Percentiles rank a stretch among this genome's conserved stretches.
Conservation (phyloP, 2,113 vertebrate genomes). For the Calidris pygmaea region DNA sequence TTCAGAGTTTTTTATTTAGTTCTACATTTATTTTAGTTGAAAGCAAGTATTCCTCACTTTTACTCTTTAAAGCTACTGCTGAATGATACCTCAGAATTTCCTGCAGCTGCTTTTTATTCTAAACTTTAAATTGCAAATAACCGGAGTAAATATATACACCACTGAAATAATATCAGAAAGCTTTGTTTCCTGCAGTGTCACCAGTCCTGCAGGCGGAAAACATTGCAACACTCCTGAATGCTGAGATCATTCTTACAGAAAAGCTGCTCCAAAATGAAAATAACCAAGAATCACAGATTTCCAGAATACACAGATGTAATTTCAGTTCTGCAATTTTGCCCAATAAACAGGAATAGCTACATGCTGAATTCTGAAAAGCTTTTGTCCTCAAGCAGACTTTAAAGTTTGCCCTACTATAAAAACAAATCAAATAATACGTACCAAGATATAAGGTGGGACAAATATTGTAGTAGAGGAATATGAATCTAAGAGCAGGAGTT, state of each 20-base stretch:
- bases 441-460: neutral
- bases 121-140: neutral
- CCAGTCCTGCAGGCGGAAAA: constrained; percentile 4
- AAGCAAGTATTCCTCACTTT: neutral
- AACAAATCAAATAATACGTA: neutral
- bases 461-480: neutral
- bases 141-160: neutral
- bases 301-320: neutral
- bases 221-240: neutral
- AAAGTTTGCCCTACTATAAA: neutral
- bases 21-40: neutral
- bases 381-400: neutral
- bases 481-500: neutral
- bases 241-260: neutral
- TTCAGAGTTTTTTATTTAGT: neutral
- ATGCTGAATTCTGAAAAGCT: neutral
- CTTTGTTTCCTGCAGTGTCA: neutral
- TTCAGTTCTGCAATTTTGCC: neutral
- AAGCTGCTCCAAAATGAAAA: neutral
- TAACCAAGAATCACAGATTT: neutral
- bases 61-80: neutral
- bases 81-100: neutral
- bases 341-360: neutral
- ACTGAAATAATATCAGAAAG: neutral
- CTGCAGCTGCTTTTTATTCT: neutral